Base-by-base conservation (phyloP, 2,888 invertebrate genomes). In the Megamerina dolium region DNA sequence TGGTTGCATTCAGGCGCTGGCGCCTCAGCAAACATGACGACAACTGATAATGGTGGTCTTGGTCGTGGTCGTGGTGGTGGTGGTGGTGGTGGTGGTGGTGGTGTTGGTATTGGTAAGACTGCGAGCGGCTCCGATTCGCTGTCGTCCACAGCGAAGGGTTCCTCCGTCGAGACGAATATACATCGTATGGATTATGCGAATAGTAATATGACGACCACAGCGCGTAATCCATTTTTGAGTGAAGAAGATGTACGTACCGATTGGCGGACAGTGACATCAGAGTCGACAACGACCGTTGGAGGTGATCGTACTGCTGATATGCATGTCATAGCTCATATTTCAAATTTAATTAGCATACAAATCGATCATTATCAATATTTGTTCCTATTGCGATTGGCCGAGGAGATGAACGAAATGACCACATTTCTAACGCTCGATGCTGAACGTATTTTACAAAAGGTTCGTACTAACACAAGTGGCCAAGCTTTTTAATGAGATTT, bases 331-430 rank as follows among this genome's bases (percentile, higher is more conserved):
- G 85, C 85, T 0, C 82, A 90, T 59, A 83, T 92, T 38, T 81
- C 85, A 38, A 88, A 88, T 59, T 75, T 93, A 60, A 82, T 93
- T 39, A 89, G 89, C 52, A 75, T 92, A 4, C 94, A 95, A 72
- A 77, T 96, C 47, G 94, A 92, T 74, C 94, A 94, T 70, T 92
- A 88, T 72, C 94, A 95, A 74, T 85, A 85, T 73, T 76, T 94
- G 56, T 94, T 95, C 73, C 75, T 95, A 40, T 72, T 93, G 69
- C 76, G 94, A 40, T 76, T 92, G 57, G 76, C 87, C 18, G 94
- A 95, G 70, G 80, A 85, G 37, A 70, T 90, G 23, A 78, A 85
- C 0, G 90, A 90, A 70, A 75, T 89, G 73, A 76, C 84, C 5
- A 85, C 86, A 10, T 89, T 86, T 73, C 71, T 91, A 29, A 79